A percentile compares a stretch with the other conserved stretches of the same genome.
phyloP scores from a whole-genome alignment of 1,140 invertebrate genomes.

The Sipha flava region DNA sequence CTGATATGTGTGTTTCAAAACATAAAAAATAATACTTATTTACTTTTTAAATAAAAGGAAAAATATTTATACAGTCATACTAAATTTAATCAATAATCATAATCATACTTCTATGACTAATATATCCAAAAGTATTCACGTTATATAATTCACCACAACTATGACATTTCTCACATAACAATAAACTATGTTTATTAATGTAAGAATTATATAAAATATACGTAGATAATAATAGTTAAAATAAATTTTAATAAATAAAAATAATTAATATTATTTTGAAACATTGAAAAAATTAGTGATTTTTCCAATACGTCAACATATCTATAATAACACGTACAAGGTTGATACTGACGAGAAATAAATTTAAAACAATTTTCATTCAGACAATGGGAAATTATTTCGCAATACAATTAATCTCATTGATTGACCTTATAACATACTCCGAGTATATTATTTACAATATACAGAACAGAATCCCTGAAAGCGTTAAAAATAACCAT shows the following conservation, averaged over 20 bases:
- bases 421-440: conserved; percentile 18
- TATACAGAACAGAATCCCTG: conserved; percentile 19
- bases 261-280: not conserved
- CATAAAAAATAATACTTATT: no score
- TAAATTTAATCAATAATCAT: no score
- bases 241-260: not conserved
- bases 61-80: no score
- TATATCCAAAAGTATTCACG: no score
- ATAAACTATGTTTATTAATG: no score
- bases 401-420: not conserved
- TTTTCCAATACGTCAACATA: not conserved
- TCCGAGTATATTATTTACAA: not conserved
- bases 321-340: not conserved
- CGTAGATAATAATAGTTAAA: not conserved
- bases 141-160: no score
- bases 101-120: no score
- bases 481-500: conserved; percentile 28
- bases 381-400: not conserved
- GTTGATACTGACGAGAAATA: not conserved
- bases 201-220: no score
- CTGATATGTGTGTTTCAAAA: no score
- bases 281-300: not conserved
- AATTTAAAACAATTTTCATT: conserved; percentile 1
- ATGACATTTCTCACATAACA: no score
- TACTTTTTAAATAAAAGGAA: no score